Percentiles rank a stretch among this genome's conserved stretches.
These are phyloP conservation scores for Pachycephala philippinensis DNA, from an alignment of 2,113 vertebrate species.

Conservation along the genomic window DNA sequence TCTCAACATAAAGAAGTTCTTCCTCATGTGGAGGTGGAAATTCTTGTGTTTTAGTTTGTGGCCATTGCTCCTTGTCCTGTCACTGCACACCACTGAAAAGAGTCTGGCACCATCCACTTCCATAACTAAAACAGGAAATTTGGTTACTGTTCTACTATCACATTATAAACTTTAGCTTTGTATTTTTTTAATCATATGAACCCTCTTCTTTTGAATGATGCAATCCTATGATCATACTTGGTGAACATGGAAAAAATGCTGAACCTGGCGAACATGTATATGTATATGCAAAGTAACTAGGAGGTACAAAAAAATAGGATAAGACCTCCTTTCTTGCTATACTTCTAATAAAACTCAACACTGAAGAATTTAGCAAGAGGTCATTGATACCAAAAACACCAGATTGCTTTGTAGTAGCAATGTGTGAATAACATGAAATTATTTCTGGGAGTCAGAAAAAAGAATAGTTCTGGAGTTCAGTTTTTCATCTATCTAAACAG, in stretches of 20 bases:
- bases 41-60: neutral
- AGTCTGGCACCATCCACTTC: neutral
- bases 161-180: neutral
- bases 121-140: neutral
- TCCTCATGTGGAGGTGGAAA: neutral
- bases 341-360: neutral
- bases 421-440: neutral
- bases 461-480: neutral
- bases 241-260: neutral
- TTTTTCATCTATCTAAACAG: neutral
- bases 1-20: rapidly evolving
- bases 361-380: neutral
- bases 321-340: neutral
- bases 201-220: neutral
- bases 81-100: neutral
- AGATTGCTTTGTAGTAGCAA: neutral
- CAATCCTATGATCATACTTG: neutral
- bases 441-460: neutral
- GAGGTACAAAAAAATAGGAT: neutral
- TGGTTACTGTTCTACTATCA: neutral
- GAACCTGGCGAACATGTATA: rapidly evolving
- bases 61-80: neutral
- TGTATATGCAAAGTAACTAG: neutral
- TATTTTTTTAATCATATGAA: neutral
- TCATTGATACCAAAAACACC: neutral